A percentile compares a stretch with the other conserved stretches of the same genome.
These are phyloP conservation scores for Lethrus apterus DNA, from an alignment of 1,140 invertebrate species.

Conservation along the genomic window DNA sequence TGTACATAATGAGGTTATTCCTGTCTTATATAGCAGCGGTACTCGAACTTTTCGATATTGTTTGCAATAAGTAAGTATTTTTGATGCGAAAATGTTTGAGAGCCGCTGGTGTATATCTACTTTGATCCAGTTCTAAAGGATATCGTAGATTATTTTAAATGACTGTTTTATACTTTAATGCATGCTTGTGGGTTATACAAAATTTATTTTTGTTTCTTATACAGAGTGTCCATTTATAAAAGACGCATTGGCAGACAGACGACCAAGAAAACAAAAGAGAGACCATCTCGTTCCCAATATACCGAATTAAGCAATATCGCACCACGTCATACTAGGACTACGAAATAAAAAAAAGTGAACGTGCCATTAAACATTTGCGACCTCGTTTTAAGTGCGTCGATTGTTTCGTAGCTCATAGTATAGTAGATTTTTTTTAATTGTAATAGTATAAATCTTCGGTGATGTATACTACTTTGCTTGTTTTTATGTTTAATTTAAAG, in stretches of 20 bases:
- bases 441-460: constrained; percentile 1
- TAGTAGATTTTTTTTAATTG: neutral
- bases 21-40: too few relatives aligned
- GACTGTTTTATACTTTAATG: neutral
- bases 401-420: neutral
- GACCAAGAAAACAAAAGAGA: constrained; percentile 16
- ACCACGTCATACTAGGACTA: constrained; percentile 13
- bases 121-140: neutral
- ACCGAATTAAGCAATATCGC: constrained; percentile 29
- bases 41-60: neutral
- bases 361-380: neutral
- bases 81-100: neutral
- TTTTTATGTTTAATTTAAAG: neutral
- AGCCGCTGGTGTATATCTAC: neutral
- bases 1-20: too few relatives aligned
- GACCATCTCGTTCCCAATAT: constrained; percentile 30
- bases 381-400: neutral
- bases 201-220: constrained; percentile 22
- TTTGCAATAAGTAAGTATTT: neutral
- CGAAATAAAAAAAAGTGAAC: neutral
- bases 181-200: neutral
- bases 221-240: constrained; percentile 33
- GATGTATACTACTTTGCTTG: constrained; percentile 10
- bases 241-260: constrained; percentile 24
- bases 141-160: neutral